Evolutionary conservation across 2,888 invertebrate species (phyloP).

Genomic region (Megamerina dolium): DNA sequence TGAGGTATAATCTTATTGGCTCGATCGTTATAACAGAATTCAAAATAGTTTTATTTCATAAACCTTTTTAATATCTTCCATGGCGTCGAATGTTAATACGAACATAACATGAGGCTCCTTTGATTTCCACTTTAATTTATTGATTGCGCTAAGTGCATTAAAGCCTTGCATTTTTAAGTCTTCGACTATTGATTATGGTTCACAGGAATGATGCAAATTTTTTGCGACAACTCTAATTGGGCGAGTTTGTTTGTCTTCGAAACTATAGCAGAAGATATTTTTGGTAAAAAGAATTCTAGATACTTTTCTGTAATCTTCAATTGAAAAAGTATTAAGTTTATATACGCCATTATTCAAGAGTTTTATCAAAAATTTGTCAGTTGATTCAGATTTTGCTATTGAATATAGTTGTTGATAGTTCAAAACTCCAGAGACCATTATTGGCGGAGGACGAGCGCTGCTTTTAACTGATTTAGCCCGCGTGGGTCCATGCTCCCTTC

Average conservation of each 20-base stretch:
- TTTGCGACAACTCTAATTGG: slow-evolving; percentile 1
- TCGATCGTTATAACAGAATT: slow-evolving; percentile 7
- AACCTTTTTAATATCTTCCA: slow-evolving; percentile 8
- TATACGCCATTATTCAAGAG: slow-evolving; percentile 1
- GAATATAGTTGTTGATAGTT: not conserved
- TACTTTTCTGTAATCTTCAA: slow-evolving; percentile 2
- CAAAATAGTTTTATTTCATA: slow-evolving; percentile 4
- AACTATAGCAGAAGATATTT: too few relatives aligned
- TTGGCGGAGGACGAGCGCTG: not conserved
- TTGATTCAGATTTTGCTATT: not conserved
- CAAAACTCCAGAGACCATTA: not conserved
- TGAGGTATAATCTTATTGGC: slow-evolving; percentile 6
- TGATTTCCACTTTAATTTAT: slow-evolving; percentile 3
- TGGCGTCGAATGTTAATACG: not conserved
- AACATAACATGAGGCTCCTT: slow-evolving; percentile 3
- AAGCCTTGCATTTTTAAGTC: slow-evolving; percentile 7
- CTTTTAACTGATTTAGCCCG: not conserved
- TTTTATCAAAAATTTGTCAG: not conserved
- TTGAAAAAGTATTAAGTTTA: not conserved
- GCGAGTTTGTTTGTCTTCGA: slow-evolving; percentile 1
- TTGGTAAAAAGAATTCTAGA: too few relatives aligned
- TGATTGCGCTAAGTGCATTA: slow-evolving; percentile 1
- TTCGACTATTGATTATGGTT: slow-evolving; percentile 2
- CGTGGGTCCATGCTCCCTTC: too few relatives aligned
- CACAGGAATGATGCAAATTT: slow-evolving; percentile 9